Evolutionary conservation across 2,797 vertebrate species (phyloP).

Genomic region (Pseudomugil gertrudae): DNA sequence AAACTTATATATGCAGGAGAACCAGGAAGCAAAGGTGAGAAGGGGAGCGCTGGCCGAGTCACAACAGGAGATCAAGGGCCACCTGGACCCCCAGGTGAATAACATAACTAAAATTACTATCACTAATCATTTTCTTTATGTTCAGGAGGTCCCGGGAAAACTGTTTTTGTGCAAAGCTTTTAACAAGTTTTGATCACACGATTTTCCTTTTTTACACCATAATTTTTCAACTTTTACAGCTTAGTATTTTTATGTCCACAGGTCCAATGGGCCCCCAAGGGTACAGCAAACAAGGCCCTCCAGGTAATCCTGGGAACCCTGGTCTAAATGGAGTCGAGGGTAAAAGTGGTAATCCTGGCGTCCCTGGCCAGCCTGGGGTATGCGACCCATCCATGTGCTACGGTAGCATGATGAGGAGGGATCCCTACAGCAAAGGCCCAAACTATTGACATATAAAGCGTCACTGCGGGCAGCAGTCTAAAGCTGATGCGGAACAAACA

Average conservation of each 20-base stretch:
- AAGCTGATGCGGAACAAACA: conserved; percentile 72
- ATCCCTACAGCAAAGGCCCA: conserved; percentile 95
- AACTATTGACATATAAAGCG: conserved; percentile 85
- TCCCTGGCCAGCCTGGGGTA: conserved; percentile 88
- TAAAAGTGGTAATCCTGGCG: conserved; percentile 87
- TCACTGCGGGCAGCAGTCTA: conserved; percentile 64
- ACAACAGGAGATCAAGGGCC: conserved; percentile 88
- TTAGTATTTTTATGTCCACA: conserved; percentile 61
- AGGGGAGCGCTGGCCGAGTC: conserved; percentile 88
- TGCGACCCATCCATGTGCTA: conserved; percentile 95
- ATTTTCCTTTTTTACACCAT: background rate
- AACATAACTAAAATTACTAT: background rate
- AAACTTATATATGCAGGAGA: conserved; percentile 81
- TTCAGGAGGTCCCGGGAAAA: background rate
- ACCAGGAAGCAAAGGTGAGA: conserved; percentile 87
- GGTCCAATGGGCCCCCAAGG: conserved; percentile 91
- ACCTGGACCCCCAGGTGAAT: conserved; percentile 89
- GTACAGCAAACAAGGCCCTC: conserved; percentile 85
- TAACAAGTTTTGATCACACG: background rate
- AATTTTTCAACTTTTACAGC: background rate
- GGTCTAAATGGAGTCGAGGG: conserved; percentile 89
- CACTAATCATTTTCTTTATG: background rate
- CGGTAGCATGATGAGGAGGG: conserved; percentile 87
- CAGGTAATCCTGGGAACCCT: conserved; percentile 87
- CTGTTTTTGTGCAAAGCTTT: background rate